Conservation (phyloP, 2,888 invertebrate species). For the Harmothoe impar region DNA sequence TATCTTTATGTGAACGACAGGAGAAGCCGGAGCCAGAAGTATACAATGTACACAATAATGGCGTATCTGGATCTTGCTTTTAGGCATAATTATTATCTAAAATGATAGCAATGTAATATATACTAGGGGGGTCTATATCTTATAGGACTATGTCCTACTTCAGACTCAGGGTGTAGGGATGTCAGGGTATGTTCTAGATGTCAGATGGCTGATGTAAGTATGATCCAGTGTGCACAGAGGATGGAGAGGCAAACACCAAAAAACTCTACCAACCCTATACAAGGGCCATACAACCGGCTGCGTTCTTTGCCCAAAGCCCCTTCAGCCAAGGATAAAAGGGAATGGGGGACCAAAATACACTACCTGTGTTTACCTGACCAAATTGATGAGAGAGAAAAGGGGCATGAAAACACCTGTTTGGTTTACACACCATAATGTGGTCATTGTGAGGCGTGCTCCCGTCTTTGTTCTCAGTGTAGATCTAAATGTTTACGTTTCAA, state of each 20-base stretch:
- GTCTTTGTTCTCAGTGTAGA: neutral
- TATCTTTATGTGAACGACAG: no score
- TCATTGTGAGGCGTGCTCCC: neutral
- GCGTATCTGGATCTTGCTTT: no score
- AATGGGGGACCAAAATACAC: neutral
- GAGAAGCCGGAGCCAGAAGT: no score
- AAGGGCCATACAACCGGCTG: neutral
- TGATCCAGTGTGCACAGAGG: neutral
- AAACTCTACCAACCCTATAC: neutral
- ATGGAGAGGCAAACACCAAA: neutral
- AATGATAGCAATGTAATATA: no score
- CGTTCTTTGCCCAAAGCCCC: neutral
- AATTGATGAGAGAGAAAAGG: constrained; percentile 27
- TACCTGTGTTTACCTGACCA: neutral
- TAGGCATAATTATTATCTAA: no score
- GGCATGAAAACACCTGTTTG: neutral
- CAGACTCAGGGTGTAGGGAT: no score
- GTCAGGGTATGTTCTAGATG: no score
- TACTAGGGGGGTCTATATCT: neutral
- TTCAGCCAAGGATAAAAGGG: neutral
- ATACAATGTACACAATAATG: no score
- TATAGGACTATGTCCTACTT: no score
- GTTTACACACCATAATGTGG: neutral
- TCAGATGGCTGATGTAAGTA: neutral
- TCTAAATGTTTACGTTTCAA: neutral